Evolutionary conservation across 2,888 invertebrate genomes (phyloP), one percentile per base, ranked within the genome.

Genomic region (Oligia latruncula): DNA sequence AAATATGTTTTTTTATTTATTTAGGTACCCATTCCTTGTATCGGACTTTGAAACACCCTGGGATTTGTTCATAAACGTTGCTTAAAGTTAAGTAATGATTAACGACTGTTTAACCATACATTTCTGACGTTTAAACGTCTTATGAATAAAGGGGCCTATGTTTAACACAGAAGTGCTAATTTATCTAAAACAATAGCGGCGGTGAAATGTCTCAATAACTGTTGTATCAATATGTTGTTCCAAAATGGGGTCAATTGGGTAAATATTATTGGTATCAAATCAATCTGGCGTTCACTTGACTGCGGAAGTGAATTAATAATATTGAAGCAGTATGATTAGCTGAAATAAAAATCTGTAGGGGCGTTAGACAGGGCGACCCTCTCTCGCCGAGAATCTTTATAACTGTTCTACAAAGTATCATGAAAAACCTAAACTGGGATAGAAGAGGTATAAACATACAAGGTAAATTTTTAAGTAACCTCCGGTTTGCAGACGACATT

Each of bases 281-380:
- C 13, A 52, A 52, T 29, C 29, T 46, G 35, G 23, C 49, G 4
- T 72, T 23, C 35, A 43, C n/a, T 43, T 67, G 40, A 20, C 29
- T 75, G 5, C 23, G 68, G 68, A 82, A 46, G 55, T 9, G 23
- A 64, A 55, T 49, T 13, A 64, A 62, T 55, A 74, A 67, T 82
- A 35, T 67, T 82, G 52, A 23, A n/a, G 35, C 17, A 49, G 17
- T 8, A 8, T 29, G n/a, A 35, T 43, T 35, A 82, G 55, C 13
- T n/a, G n/a, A n/a, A n/a, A n/a, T n/a, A n/a, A n/a, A n/a, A n/a
- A n/a, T n/a, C n/a, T n/a, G n/a, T n/a, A n/a, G n/a, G n/a, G n/a
- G n/a, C n/a, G n/a, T n/a, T n/a, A n/a, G n/a, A n/a, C n/a, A n/a
- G n/a, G n/a, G n/a, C n/a, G n/a, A n/a, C n/a, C n/a, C n/a, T n/a